Conservation (phyloP, 2,888 invertebrate genomes). For the Nasonovia ribisnigri region DNA sequence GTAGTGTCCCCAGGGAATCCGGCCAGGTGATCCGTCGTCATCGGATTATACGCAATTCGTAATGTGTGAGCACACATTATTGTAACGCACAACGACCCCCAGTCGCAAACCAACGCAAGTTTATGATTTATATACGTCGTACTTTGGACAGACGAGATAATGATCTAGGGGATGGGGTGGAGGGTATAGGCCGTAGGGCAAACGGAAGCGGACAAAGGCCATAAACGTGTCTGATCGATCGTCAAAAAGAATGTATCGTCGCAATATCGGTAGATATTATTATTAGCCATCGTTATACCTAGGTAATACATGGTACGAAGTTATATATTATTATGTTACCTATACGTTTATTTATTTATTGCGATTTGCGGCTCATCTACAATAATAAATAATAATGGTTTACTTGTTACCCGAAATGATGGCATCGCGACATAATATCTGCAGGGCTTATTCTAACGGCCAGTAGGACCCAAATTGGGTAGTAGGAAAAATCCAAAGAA, state of each 20-base stretch:
- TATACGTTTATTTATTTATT: conserved; percentile 14
- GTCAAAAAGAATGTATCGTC: conserved; percentile 3
- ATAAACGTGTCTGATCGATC: conserved; percentile 33
- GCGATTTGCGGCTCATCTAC: background rate
- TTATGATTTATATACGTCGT: background rate
- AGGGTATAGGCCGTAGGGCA: background rate
- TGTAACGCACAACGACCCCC: background rate
- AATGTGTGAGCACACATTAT: background rate
- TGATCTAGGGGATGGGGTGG: background rate
- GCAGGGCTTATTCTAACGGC: too few relatives aligned
- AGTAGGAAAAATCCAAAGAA: too few relatives aligned
- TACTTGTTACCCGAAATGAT: background rate
- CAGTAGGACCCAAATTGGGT: too few relatives aligned
- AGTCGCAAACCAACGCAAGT: background rate
- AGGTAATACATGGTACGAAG: too few relatives aligned
- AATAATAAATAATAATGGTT: background rate
- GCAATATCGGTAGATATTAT: background rate
- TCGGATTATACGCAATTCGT: background rate
- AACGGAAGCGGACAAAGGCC: background rate
- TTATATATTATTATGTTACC: too few relatives aligned
- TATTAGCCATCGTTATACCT: background rate
- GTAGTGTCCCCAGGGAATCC: background rate
- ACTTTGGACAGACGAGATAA: background rate
- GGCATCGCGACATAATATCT: background rate
- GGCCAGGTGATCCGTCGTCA: conserved; percentile 52